Conservation (phyloP, 2,888 invertebrate genomes). For the Diogma glabrata region DNA sequence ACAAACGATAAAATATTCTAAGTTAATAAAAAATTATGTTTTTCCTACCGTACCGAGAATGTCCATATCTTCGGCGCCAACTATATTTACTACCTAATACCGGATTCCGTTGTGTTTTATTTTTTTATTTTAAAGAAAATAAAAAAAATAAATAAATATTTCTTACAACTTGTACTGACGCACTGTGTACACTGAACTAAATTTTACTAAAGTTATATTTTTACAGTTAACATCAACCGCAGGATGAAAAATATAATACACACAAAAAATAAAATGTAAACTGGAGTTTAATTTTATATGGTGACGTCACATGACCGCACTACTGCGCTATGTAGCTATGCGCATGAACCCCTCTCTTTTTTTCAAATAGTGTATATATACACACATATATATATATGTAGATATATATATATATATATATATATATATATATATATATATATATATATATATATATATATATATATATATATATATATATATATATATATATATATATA, state of each 20-base stretch:
- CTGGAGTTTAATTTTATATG: not conserved
- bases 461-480: no score
- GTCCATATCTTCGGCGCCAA: slow-evolving; percentile 39
- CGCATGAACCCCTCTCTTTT: slow-evolving; percentile 10
- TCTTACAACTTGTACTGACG: slow-evolving; percentile 29
- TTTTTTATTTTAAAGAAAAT: not conserved
- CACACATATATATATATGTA: no score
- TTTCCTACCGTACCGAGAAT: slow-evolving; percentile 36
- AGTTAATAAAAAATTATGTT: no score
- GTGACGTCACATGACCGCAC: slow-evolving; percentile 11
- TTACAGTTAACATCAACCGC: slow-evolving; percentile 8
- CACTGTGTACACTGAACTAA: slow-evolving; percentile 29
- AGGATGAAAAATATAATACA: not conserved
- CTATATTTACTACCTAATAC: slow-evolving; percentile 36
- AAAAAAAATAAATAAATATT: not conserved
- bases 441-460: no score
- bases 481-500: no score
- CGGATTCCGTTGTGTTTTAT: slow-evolving; percentile 27
- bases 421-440: no score
- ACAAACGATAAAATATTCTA: no score
- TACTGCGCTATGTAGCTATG: slow-evolving; percentile 8
- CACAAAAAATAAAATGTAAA: slow-evolving; percentile 2
- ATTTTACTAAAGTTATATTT: slow-evolving; percentile 13
- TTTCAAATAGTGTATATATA: not conserved
- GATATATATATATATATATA: no score